Evolutionary conservation across 35 echinoderm and acorn worm genomes (phyloP), one percentile per base, ranked within the genome.

Genomic region (Eucidaris tribuloides): DNA sequence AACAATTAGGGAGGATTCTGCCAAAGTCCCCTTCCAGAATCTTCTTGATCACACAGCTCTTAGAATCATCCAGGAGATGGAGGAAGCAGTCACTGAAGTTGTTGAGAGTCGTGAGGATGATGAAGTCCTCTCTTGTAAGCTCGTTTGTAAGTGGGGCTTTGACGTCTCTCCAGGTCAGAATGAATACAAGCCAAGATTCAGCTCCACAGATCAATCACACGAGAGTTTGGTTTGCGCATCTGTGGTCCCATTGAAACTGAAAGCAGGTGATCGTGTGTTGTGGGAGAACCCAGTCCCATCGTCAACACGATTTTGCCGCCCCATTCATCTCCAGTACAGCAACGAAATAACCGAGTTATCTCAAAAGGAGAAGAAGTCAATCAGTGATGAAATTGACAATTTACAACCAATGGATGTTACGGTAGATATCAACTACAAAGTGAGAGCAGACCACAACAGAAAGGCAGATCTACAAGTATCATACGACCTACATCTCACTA

Each of bases 101-200:
- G 49, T 82, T 34, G 19, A 74, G 62, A 43, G 27, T 81, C 68
- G 59, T 60, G 56, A 80, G 63, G 44, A 71, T 70, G 45, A 60
- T 76, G 35, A 31, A 82, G 6, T 41, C 19, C 59, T 88, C 58
- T 25, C 52, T 13, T 88, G 76, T 88, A 62, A 79, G 23, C 52
- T 89, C 15, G 62, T 89, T 27, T 89, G 86, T 43, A 82, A 89
- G 46, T 89, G 86, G 86, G 86, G 77, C 5, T 81, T 89, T 81
- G 86, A 81, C 24, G 86, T 58, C 38, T 88, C 86, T 29, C 71
- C 41, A 20, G 85, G 76, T 20, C 85, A 88, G 24, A 88, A 77
- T 79, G 85, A 88, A 46, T 80, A 88, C 59, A 88, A 88, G 41
- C 76, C 79, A 49, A 39, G 58, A 31, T 88, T 65, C 43, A 62